phyloP scores from a whole-genome alignment of 37 sponge, comb jelly and placozoan genomes.

The Sycon ciliatum region DNA sequence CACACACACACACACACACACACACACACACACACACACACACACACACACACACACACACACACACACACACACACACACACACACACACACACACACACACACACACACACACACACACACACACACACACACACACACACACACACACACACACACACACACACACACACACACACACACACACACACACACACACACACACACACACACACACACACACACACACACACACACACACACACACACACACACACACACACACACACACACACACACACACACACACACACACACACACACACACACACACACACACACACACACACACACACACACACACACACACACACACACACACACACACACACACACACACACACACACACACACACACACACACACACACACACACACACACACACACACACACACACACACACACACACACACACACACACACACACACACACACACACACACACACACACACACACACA shows the following conservation, averaged over 20 bases:
- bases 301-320: conserved; percentile 21
- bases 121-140: conserved; percentile 11
- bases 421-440: too few species aligned
- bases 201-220: background rate
- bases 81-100: conserved; percentile 26
- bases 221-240: background rate
- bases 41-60: background rate
- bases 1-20: background rate
- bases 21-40: background rate
- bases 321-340: conserved; percentile 21
- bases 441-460: too few species aligned
- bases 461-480: too few species aligned
- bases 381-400: too few species aligned
- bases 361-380: too few species aligned
- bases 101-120: conserved; percentile 21
- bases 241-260: background rate
- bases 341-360: conserved; percentile 26
- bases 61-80: conserved; percentile 29
- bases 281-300: conserved; percentile 26
- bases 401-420: too few species aligned
- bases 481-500: too few species aligned
- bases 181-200: background rate
- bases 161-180: background rate
- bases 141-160: background rate
- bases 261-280: conserved; percentile 29